Conservation (phyloP, 2,797 vertebrate genomes). For the Typhlichthys eigenmanni region DNA sequence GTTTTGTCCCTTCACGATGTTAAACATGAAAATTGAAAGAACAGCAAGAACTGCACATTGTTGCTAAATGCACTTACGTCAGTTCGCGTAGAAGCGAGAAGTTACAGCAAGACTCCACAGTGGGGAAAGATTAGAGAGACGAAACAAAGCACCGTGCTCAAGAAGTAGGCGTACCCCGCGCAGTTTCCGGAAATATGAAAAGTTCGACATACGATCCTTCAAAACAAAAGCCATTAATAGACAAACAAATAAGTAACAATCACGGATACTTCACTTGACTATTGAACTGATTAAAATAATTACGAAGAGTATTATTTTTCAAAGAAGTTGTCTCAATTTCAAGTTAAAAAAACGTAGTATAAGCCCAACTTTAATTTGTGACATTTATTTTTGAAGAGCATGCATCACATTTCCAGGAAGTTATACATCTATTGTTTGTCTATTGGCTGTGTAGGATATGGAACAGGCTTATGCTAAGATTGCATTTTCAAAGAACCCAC, state of each 20-base stretch:
- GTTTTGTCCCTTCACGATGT: background rate
- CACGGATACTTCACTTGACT: too few species aligned
- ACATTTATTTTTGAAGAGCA: constrained; percentile 3
- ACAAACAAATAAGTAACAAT: background rate
- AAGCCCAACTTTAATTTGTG: background rate
- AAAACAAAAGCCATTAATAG: constrained; percentile 39
- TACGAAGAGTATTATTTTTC: too few species aligned
- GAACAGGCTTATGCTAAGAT: background rate
- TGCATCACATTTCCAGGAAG: background rate
- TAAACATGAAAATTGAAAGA: background rate
- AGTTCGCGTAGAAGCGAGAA: constrained; percentile 12
- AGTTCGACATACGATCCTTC: constrained; percentile 6
- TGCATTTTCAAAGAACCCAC: background rate
- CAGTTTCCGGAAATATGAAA: constrained; percentile 34
- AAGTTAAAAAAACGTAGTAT: too few species aligned
- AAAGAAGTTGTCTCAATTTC: too few species aligned
- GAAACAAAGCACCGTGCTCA: background rate
- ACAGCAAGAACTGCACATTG: too few species aligned
- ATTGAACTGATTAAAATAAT: too few species aligned
- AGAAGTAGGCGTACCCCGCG: constrained; percentile 15
- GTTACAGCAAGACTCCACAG: background rate
- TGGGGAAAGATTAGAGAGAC: background rate
- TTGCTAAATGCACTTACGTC: constrained; percentile 44
- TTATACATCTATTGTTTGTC: background rate
- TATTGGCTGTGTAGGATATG: background rate